A percentile compares a stretch with the other conserved stretches of the same genome.
phyloP scores from a whole-genome alignment of 2,797 vertebrate genomes.

The Zalophus californianus region DNA sequence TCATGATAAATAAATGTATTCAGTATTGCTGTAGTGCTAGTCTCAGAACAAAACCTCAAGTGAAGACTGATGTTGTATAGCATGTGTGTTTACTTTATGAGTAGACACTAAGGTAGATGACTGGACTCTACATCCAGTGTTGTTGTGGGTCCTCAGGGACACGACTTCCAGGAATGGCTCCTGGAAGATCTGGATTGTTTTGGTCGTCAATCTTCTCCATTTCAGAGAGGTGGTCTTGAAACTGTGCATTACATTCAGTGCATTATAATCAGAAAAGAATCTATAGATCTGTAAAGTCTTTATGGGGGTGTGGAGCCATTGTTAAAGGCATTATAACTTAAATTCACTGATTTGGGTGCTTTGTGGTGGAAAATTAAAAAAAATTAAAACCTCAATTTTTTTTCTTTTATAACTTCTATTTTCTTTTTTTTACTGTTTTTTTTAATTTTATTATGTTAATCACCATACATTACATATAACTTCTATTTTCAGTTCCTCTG shows the following conservation, averaged over 20 bases:
- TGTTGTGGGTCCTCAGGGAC: not conserved
- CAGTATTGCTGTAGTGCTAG: not conserved
- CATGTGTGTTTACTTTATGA: not conserved
- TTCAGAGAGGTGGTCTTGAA: not conserved
- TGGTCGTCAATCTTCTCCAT: not conserved
- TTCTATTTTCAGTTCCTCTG: not conserved
- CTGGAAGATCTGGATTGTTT: not conserved
- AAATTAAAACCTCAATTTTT: not conserved
- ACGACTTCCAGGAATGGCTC: not conserved
- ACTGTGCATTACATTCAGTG: not conserved
- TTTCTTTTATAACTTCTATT: not conserved
- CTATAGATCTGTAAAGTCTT: not conserved
- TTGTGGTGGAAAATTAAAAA: constrained; percentile 23
- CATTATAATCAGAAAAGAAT: constrained; percentile 47
- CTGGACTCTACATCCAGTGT: not conserved
- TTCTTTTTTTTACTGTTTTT: not conserved
- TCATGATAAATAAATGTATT: not conserved
- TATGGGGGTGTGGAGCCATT: not conserved
- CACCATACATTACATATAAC: not conserved
- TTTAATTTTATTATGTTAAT: too few relatives aligned
- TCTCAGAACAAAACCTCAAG: not conserved
- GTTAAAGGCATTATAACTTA: not conserved
- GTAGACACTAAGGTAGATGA: not conserved
- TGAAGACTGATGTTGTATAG: not conserved
- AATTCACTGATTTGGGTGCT: not conserved